Evolutionary conservation across 2,113 vertebrate genomes (phyloP), one percentile per base, ranked within the genome.

Genomic region (Gadus macrocephalus): DNA sequence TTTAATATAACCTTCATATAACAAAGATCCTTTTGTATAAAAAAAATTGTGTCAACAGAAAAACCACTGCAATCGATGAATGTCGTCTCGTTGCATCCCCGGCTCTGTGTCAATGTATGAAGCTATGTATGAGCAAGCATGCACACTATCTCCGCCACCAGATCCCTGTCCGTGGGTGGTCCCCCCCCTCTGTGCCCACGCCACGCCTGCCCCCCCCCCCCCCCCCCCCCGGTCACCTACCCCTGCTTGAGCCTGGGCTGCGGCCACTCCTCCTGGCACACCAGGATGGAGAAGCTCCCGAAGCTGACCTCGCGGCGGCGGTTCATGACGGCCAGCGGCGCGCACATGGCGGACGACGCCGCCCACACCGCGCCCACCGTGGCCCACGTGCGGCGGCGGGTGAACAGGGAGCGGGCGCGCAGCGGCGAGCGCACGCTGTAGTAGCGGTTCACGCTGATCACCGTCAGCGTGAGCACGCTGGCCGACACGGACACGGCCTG

Each of bases 191-290:
- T 20, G 20, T 20, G 20, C 20, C 20, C 20, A 20, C 20, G 20
- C 20, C 20, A 20, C 20, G 20, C 20, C 20, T 20, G 20, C 20
- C 20, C 20, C 20, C 20, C 20, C 20, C 20, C n/a, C n/a, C n/a
- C n/a, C 20, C 4, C 1, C 31, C 31, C 42, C 56, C 16, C 16
- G 3, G 8, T 15, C n/a, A 59, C 56, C 15, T 85, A 96, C 78
- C 93, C 92, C 81, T 95, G 94, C 79, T 94, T 96, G n/a, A 96
- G 90, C 63, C 88, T 91, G 62, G 91, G 91, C 74, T 93, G 91
- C 11, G 95, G 94, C 95, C 95, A 97, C 59, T 93, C 89, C 86
- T 97, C 95, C 71, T 93, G 92, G 86, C 95, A 97, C 42, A 96
- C 91, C 70, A 93, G 87, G 71, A 95, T 92, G 9, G 86, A 86